Evolutionary conservation across 2,113 vertebrate genomes (phyloP).

Genomic region (Crotophaga sulcirostris): DNA sequence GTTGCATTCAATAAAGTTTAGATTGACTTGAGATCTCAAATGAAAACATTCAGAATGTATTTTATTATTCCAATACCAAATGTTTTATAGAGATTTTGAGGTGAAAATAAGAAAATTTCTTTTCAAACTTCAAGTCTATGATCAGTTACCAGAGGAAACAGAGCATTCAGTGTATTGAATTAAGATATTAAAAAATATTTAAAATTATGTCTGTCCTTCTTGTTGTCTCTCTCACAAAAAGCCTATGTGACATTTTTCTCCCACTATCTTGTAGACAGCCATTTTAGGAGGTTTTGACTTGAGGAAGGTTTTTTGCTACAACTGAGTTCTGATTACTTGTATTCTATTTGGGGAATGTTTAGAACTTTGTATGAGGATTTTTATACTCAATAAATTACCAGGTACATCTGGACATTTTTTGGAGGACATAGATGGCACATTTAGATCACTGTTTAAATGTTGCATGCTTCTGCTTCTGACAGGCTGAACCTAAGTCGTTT

Average conservation of each 20-base stretch:
- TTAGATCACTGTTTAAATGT: background rate
- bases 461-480: background rate
- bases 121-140: background rate
- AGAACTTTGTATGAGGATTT: background rate
- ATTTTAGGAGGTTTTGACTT: slow-evolving; percentile 11
- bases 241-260: background rate
- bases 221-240: background rate
- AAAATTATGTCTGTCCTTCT: background rate
- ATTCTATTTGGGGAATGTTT: background rate
- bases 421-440: background rate
- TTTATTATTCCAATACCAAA: background rate
- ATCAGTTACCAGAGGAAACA: background rate
- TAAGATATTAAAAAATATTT: background rate
- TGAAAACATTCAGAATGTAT: background rate
- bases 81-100: background rate
- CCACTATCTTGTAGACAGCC: background rate
- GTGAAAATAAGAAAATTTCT: background rate
- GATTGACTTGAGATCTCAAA: background rate
- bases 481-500: background rate
- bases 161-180: background rate
- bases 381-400: background rate
- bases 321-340: background rate
- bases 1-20: background rate
- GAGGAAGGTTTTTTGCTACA: background rate
- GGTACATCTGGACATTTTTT: background rate